Evolutionary conservation across 1,140 invertebrate genomes (phyloP).

Genomic region (Centruroides sculpturatus): DNA sequence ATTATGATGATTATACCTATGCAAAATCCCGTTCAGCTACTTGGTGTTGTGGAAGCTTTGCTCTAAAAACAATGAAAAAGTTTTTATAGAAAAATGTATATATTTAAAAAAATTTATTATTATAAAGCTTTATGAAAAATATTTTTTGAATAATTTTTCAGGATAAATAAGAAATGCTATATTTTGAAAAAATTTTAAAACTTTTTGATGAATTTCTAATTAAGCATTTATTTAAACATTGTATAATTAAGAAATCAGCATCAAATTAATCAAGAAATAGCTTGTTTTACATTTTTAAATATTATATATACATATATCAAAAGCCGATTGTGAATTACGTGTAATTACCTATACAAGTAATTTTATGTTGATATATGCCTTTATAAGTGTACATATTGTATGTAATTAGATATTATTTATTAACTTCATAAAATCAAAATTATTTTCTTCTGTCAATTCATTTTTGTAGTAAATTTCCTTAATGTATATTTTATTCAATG

Average conservation of each 20-base stretch:
- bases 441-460: background rate
- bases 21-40: constrained; percentile 2
- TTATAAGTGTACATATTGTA: background rate
- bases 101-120: too few relatives aligned
- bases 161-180: too few relatives aligned
- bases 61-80: constrained; percentile 4
- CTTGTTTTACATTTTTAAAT: too few relatives aligned
- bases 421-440: background rate
- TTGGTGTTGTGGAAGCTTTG: constrained; percentile 9
- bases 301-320: background rate
- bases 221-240: too few relatives aligned
- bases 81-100: background rate
- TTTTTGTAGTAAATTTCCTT: too few relatives aligned
- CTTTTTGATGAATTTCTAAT: too few relatives aligned
- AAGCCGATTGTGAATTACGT: background rate
- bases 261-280: too few relatives aligned
- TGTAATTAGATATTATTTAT: background rate
- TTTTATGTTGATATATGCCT: background rate
- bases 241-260: too few relatives aligned
- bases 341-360: background rate
- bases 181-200: too few relatives aligned
- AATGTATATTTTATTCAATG: too few relatives aligned
- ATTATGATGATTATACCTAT: constrained; percentile 1
- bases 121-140: too few relatives aligned
- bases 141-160: too few relatives aligned